Evolutionary conservation across 2,888 invertebrate species (phyloP).

Genomic region (Xylophagus ater): DNA sequence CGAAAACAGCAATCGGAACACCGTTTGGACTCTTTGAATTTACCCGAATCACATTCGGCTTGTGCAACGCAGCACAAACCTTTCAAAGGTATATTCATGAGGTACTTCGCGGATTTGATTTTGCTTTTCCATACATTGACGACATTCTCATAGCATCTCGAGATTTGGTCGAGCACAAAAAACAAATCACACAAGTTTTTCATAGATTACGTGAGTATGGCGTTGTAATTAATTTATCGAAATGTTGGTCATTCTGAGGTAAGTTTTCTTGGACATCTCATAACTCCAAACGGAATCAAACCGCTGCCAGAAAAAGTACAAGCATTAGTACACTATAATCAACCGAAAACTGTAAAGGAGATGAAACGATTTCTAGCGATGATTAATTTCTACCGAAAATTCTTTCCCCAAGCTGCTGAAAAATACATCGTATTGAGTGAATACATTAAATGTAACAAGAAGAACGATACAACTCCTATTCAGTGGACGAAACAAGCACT

Average conservation of each 20-base stretch:
- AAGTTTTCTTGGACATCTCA: too few species aligned
- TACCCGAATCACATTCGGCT: constrained; percentile 26
- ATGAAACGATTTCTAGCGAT: too few species aligned
- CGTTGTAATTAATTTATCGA: too few species aligned
- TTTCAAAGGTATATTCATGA: constrained; percentile 29
- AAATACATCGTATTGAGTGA: constrained; percentile 11
- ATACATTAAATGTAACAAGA: constrained; percentile 8
- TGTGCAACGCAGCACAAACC: constrained; percentile 28
- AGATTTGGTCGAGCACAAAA: too few species aligned
- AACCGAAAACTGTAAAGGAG: background rate
- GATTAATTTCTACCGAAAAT: constrained; percentile 11
- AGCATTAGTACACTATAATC: too few species aligned
- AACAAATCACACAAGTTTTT: too few species aligned
- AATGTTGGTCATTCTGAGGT: too few species aligned
- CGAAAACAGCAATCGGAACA: constrained; percentile 26
- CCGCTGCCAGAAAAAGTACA: too few species aligned
- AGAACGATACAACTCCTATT: constrained; percentile 5
- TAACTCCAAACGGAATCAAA: too few species aligned
- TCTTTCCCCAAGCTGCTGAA: constrained; percentile 4
- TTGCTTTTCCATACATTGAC: constrained; percentile 21
- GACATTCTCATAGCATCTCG: too few species aligned
- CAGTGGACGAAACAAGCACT: constrained; percentile 14
- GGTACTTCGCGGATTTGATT: constrained; percentile 19
- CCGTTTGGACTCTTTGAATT: constrained; percentile 29
- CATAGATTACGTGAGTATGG: too few species aligned